Percentiles rank a stretch among this genome's conserved stretches.
Conservation (phyloP, 2,797 vertebrate genomes). For the Sylvilagus floridanus region DNA sequence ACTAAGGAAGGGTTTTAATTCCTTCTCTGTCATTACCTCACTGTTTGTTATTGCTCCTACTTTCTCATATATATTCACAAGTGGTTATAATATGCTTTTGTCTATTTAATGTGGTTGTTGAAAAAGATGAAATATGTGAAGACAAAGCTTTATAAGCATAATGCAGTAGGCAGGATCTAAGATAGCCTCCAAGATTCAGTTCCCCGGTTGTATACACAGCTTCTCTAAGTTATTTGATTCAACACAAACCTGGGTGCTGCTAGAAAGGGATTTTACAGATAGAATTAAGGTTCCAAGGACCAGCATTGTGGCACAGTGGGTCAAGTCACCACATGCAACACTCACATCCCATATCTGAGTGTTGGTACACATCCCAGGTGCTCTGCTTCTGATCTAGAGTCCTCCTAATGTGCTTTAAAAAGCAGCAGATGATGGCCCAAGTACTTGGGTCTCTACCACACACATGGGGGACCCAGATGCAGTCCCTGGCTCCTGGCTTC, state of each 20-base stretch:
- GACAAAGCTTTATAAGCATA: slow-evolving; percentile 34
- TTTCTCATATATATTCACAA: slow-evolving; percentile 41
- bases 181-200: not conserved
- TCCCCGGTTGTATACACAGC: not conserved
- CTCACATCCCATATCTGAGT: too few relatives aligned
- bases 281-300: not conserved
- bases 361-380: too few relatives aligned
- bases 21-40: slow-evolving; percentile 34
- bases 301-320: too few relatives aligned
- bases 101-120: slow-evolving; percentile 48
- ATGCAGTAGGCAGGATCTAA: not conserved
- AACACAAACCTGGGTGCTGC: not conserved
- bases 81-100: slow-evolving; percentile 9
- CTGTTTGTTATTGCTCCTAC: slow-evolving; percentile 44
- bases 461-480: too few relatives aligned
- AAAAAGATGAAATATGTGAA: slow-evolving; percentile 33
- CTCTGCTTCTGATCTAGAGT: too few relatives aligned
- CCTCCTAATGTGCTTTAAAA: too few relatives aligned
- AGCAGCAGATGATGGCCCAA: too few relatives aligned
- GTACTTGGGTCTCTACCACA: too few relatives aligned
- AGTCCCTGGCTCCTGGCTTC: too few relatives aligned
- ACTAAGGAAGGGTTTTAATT: slow-evolving; percentile 48
- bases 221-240: not conserved
- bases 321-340: too few relatives aligned
- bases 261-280: slow-evolving; percentile 10